These are phyloP conservation scores for Ophion ellenae DNA, from an alignment of 2,888 invertebrate genomes.

Conservation along the genomic window DNA sequence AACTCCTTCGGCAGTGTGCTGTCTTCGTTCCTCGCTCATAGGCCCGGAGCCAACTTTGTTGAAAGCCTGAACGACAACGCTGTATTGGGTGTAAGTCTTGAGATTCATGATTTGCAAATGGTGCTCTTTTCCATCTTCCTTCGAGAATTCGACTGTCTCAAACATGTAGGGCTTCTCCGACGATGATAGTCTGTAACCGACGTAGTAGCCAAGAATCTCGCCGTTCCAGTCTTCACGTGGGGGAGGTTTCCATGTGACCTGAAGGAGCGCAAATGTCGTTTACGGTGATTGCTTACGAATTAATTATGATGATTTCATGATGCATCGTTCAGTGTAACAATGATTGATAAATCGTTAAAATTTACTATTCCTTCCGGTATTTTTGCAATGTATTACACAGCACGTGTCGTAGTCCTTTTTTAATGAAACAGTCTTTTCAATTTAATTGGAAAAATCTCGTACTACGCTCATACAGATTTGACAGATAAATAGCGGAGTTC, in stretches of 20 bases:
- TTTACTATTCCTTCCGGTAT: too few relatives aligned
- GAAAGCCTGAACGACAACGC: constrained; percentile 97
- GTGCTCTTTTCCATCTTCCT: constrained; percentile 96
- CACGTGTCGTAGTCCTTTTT: too few relatives aligned
- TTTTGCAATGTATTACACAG: too few relatives aligned
- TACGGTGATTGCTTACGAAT: background rate
- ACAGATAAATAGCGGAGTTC: too few relatives aligned
- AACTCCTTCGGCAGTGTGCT: constrained; percentile 97
- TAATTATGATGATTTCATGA: background rate
- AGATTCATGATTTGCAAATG: constrained; percentile 92
- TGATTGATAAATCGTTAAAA: too few relatives aligned
- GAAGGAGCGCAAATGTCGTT: background rate
- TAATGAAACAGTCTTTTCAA: too few relatives aligned
- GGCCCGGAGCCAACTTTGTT: constrained; percentile 98
- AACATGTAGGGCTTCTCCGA: constrained; percentile 94
- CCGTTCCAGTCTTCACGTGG: constrained; percentile 96
- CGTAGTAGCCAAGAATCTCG: constrained; percentile 95
- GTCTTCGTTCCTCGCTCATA: constrained; percentile 93
- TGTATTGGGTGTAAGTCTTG: constrained; percentile 97
- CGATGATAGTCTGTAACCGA: constrained; percentile 93
- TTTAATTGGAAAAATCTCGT: too few relatives aligned
- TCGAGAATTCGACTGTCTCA: constrained; percentile 95
- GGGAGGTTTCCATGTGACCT: constrained; percentile 96
- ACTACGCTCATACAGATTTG: too few relatives aligned
- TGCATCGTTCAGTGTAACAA: too few relatives aligned